phyloP scores from a whole-genome alignment of 2,888 invertebrate species.

The Panopea generosa region DNA sequence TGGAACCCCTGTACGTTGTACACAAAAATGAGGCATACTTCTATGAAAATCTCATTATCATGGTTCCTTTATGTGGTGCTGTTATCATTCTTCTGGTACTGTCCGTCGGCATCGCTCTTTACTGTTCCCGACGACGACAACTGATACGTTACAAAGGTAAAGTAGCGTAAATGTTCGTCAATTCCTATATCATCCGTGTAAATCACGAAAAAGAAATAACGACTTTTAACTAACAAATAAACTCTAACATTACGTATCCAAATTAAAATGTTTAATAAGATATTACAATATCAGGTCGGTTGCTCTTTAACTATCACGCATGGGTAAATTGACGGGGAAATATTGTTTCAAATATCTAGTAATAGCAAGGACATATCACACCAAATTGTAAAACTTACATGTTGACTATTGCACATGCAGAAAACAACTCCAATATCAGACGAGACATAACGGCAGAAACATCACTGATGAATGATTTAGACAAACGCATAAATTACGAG shows the following conservation, averaged over 20 bases:
- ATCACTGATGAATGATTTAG: slow-evolving; percentile 81
- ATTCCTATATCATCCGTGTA: too few species aligned
- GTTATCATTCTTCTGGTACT: slow-evolving; percentile 95
- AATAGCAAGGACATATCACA: too few species aligned
- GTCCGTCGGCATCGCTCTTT: slow-evolving; percentile 90
- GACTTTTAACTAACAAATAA: too few species aligned
- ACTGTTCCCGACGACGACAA: slow-evolving; percentile 77
- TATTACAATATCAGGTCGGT: too few species aligned
- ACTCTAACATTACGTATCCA: too few species aligned
- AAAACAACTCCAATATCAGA: slow-evolving; percentile 76
- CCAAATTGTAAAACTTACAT: too few species aligned
- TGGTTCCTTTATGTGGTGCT: slow-evolving; percentile 95
- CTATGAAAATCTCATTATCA: slow-evolving; percentile 89
- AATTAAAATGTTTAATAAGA: too few species aligned
- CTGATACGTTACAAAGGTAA: slow-evolving; percentile 81
- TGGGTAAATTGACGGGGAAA: too few species aligned
- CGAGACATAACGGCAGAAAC: slow-evolving; percentile 82
- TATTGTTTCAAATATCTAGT: too few species aligned
- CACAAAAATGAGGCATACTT: slow-evolving; percentile 75
- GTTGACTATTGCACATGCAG: slow-evolving; percentile 28
- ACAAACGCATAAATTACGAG: slow-evolving; percentile 78
- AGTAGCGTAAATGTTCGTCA: too few species aligned
- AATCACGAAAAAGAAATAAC: too few species aligned
- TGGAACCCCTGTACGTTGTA: slow-evolving; percentile 77
- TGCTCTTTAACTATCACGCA: too few species aligned